These are phyloP conservation scores for Catharus fuscescens DNA, from an alignment of 2,113 vertebrate genomes.

Conservation along the genomic window DNA sequence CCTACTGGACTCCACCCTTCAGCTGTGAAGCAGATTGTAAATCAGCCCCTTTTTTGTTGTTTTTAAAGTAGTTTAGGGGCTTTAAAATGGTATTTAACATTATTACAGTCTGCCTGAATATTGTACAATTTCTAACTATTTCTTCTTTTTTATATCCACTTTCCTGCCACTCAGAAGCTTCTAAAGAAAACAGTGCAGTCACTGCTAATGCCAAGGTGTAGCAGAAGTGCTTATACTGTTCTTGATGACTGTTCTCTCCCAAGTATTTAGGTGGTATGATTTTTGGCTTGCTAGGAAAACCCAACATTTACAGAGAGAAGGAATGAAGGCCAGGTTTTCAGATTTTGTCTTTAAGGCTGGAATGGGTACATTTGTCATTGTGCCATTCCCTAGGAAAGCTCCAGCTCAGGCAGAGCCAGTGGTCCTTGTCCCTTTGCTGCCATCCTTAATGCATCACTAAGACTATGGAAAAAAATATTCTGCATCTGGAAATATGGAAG, in stretches of 20 bases:
- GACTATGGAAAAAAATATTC: not conserved
- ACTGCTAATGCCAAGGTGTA: not conserved
- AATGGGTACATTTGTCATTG: not conserved
- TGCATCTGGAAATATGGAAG: not conserved
- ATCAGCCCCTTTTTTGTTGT: slow-evolving; percentile 43
- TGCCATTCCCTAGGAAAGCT: not conserved
- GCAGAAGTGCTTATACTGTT: not conserved
- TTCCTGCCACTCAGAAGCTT: slow-evolving; percentile 28
- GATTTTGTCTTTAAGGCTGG: not conserved
- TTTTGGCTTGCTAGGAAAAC: not conserved
- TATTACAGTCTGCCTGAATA: slow-evolving; percentile 51
- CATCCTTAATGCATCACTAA: not conserved
- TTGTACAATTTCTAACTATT: slow-evolving; percentile 27
- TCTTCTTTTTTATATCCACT: slow-evolving; percentile 34
- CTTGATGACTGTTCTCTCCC: not conserved
- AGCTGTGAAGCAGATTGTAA: slow-evolving; percentile 53
- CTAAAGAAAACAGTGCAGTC: slow-evolving; percentile 36
- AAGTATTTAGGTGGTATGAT: not conserved
- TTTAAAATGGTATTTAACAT: slow-evolving; percentile 60
- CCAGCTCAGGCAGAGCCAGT: not conserved
- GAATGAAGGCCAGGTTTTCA: not conserved
- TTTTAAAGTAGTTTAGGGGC: slow-evolving; percentile 57
- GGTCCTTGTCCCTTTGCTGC: not conserved
- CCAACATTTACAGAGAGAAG: not conserved
- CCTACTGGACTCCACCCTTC: slow-evolving; percentile 55